These are phyloP conservation scores for Saccostrea cuccullata DNA, from an alignment of 1,140 invertebrate genomes.

Conservation along the genomic window DNA sequence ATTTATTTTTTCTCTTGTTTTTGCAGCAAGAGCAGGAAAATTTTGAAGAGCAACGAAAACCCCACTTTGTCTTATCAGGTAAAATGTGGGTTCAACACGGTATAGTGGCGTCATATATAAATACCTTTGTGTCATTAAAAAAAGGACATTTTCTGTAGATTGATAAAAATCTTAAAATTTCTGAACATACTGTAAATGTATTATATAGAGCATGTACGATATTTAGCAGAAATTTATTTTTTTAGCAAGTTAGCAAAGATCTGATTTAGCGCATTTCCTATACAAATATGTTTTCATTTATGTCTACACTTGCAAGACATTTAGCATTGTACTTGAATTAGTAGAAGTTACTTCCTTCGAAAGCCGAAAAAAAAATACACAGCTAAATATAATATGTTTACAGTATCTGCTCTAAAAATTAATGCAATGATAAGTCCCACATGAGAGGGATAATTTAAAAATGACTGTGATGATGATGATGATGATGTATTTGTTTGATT, in stretches of 20 bases:
- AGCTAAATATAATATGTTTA: too few relatives aligned
- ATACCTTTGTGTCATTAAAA: background rate
- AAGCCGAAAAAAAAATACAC: too few relatives aligned
- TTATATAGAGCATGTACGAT: too few relatives aligned
- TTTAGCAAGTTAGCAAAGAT: too few relatives aligned
- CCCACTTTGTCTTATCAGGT: slow-evolving; percentile 61
- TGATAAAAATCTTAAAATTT: background rate
- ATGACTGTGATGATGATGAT: background rate
- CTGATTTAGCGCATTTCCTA: too few relatives aligned
- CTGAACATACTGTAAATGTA: too few relatives aligned
- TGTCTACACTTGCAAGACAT: too few relatives aligned
- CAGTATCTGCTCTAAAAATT: background rate
- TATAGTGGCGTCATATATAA: background rate
- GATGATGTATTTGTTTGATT: background rate
- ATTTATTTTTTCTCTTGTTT: background rate
- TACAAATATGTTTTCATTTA: too few relatives aligned
- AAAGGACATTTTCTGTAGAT: background rate
- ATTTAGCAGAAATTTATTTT: too few relatives aligned
- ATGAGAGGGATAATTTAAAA: background rate
- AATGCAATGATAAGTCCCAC: background rate
- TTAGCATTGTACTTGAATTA: too few relatives aligned
- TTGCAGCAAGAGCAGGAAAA: slow-evolving; percentile 22
- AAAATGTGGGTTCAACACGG: background rate
- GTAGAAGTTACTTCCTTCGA: too few relatives aligned
- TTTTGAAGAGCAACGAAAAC: slow-evolving; percentile 38